phyloP scores from a whole-genome alignment of 2,113 vertebrate genomes.

The Lophochroa leadbeateri region DNA sequence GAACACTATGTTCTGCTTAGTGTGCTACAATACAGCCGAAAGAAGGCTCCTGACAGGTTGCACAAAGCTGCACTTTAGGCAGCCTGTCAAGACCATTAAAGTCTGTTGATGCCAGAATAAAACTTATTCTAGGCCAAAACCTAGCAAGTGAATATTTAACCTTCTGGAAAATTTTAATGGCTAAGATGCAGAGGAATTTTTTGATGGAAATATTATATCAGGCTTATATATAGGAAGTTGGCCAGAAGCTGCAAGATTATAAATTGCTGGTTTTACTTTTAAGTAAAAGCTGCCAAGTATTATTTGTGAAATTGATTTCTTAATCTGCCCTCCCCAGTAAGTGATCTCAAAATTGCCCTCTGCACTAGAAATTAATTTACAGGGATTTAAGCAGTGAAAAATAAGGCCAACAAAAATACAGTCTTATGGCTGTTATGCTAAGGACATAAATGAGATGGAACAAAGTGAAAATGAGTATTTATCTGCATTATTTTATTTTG shows the following conservation, averaged over 20 bases:
- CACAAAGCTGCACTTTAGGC: no score
- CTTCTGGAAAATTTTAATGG: not conserved
- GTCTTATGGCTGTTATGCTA: not conserved
- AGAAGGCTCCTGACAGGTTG: no score
- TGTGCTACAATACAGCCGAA: no score
- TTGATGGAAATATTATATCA: not conserved
- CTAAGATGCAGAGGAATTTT: not conserved
- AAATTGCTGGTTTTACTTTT: not conserved
- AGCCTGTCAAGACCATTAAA: not conserved
- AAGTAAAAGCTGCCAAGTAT: not conserved
- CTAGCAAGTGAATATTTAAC: not conserved
- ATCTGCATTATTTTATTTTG: not conserved
- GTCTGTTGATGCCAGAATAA: fast-evolving
- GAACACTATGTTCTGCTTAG: no score
- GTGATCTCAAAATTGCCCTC: not conserved
- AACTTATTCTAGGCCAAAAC: not conserved
- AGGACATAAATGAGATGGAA: not conserved
- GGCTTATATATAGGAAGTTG: not conserved
- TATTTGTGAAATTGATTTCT: conserved; percentile 12
- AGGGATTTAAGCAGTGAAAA: not conserved
- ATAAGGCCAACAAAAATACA: not conserved
- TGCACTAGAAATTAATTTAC: not conserved
- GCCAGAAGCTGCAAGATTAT: not conserved
- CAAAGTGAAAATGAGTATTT: not conserved
- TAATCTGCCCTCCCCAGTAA: conserved; percentile 1